phyloP scores from a whole-genome alignment of 2,113 vertebrate genomes.

The Picathartes gymnocephalus region DNA sequence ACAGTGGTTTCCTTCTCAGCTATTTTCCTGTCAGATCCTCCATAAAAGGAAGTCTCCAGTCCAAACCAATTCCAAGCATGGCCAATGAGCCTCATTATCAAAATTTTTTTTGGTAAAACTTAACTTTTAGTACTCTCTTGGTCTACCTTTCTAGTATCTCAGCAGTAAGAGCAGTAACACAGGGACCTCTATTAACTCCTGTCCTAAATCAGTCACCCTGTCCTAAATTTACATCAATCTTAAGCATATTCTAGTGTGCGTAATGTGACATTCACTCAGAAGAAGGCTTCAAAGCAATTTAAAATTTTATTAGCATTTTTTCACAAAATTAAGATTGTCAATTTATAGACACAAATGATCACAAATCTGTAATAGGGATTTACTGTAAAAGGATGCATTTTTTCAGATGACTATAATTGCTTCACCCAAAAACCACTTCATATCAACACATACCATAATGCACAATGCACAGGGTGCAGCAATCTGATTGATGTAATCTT shows the following conservation, averaged over 20 bases:
- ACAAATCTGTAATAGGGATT: background rate
- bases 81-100: background rate
- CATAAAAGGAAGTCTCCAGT: background rate
- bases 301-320: background rate
- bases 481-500: background rate
- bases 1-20: background rate
- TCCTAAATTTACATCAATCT: background rate
- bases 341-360: background rate
- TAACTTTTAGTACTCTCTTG: background rate
- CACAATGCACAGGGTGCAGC: background rate
- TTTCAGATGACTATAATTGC: background rate
- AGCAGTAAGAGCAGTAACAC: background rate
- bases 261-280: background rate
- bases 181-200: background rate
- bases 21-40: background rate
- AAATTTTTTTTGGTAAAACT: background rate
- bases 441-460: background rate
- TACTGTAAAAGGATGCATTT: background rate
- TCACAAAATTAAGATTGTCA: background rate
- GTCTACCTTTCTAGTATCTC: background rate
- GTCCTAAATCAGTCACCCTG: background rate
- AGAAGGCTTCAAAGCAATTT: background rate
- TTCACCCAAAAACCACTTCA: background rate
- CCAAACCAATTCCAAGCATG: background rate
- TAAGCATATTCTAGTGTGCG: background rate